These are phyloP conservation scores for Nanger granti DNA, from an alignment of 2,113 vertebrate genomes.

Conservation along the genomic window DNA sequence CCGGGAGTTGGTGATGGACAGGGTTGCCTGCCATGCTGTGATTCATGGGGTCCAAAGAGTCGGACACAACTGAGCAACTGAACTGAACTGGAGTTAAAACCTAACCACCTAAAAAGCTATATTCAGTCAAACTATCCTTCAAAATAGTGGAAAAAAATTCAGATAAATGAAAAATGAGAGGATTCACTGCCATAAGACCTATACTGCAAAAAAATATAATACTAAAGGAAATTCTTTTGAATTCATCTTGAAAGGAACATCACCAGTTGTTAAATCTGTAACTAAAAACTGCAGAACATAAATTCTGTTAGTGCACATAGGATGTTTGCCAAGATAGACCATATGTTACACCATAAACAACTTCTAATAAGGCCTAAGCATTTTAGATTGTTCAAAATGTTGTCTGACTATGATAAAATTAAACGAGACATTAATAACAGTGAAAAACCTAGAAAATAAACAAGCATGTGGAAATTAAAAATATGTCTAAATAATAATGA, in stretches of 20 bases:
- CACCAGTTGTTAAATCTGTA: background rate
- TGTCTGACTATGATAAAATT: background rate
- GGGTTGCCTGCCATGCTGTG: fast-evolving
- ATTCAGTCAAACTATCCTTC: background rate
- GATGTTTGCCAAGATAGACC: background rate
- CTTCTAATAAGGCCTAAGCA: background rate
- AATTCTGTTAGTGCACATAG: background rate
- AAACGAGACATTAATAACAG: background rate
- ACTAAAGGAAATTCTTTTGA: background rate
- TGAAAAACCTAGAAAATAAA: background rate
- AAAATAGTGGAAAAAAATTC: background rate
- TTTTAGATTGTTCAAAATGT: background rate
- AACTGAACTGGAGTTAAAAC: background rate
- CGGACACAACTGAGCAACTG: no score
- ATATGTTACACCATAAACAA: background rate
- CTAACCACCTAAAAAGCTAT: background rate
- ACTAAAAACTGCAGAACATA: background rate
- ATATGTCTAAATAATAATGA: background rate
- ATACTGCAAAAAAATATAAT: background rate
- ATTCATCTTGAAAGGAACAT: background rate
- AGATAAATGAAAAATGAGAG: background rate
- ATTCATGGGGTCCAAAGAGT: no score
- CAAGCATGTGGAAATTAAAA: background rate
- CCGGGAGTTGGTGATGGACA: no score
- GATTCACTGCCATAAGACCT: background rate